Base-by-base conservation (phyloP, 2,888 invertebrate genomes). In the Marronus borbonicus region DNA sequence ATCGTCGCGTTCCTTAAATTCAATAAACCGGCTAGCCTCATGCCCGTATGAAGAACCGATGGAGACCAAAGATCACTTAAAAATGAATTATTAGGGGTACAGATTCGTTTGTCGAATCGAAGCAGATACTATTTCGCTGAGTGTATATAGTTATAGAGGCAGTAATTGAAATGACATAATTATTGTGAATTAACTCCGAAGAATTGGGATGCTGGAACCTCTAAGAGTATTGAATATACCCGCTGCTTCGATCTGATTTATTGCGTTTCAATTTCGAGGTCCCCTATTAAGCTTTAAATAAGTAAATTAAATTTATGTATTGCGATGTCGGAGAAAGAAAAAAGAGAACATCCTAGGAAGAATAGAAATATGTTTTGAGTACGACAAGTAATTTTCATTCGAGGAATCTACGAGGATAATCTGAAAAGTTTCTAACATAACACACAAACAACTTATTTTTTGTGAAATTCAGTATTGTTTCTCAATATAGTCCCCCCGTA, bases 81-180 rank as follows among this genome's bases (percentile, higher is more conserved):
- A 72, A 58, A 58, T 72, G 72, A 72, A 72, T 72, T 58, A 72
- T 72, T 72, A 72, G 72, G 58, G 55, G 72, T 72, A 72, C 36
- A 50, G 68, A 62, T 31, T 28, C 28, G 31, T 62, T 28, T 14
- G 68, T 39, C 58, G 36, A 12, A 10, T 36, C 58, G 58, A 72
- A 39, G 58, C 58, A 10, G 28, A 58, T 58, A 31, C 50, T 28
- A 36, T 70, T 31, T 70, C 10, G 24, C 24, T 24, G 5, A 12
- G 36, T 17, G 1, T 39, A 36, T 14, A 14, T 14, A 55, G n/a
- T 31, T 31, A 31, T 5, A 55, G 20, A 20, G 12, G 4, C n/a
- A 3, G 4, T 31, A 72, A 58, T 72, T 58, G 58, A 36, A 58
- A 72, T 72, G 72, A 72, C 72, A 72, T 72, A 72, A 72, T 72